A percentile compares a stretch with the other conserved stretches of the same genome.
Evolutionary conservation across 2,113 vertebrate species (phyloP).

Genomic region (Muntiacus muntjak): DNA sequence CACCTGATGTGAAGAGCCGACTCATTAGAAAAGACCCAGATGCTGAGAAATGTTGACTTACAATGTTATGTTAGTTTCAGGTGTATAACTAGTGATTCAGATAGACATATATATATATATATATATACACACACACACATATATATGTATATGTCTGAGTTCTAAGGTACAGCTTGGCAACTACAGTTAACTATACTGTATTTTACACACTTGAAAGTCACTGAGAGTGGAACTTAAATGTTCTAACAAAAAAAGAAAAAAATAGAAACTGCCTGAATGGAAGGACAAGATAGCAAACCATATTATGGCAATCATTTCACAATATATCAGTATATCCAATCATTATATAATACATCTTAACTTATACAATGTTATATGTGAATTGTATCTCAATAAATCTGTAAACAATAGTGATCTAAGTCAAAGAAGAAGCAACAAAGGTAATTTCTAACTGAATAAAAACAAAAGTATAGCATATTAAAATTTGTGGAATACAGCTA

Average conservation of each 20-base stretch:
- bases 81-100: background rate
- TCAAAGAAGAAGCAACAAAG: background rate
- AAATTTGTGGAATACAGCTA: background rate
- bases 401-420: background rate
- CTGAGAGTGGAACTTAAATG: background rate
- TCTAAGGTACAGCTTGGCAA: background rate
- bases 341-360: background rate
- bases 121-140: background rate
- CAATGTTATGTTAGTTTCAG: background rate
- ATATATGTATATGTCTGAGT: background rate
- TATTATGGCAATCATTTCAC: background rate
- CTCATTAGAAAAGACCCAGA: background rate
- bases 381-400: background rate
- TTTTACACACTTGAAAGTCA: background rate
- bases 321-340: background rate
- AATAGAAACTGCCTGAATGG: background rate
- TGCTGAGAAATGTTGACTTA: background rate
- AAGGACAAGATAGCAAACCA: background rate
- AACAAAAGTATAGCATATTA: background rate
- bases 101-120: background rate
- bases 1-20: background rate
- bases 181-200: background rate
- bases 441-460: background rate
- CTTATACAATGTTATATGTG: background rate
- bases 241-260: background rate